phyloP scores from a whole-genome alignment of 2,888 invertebrate genomes.

The Lymantria dispar region DNA sequence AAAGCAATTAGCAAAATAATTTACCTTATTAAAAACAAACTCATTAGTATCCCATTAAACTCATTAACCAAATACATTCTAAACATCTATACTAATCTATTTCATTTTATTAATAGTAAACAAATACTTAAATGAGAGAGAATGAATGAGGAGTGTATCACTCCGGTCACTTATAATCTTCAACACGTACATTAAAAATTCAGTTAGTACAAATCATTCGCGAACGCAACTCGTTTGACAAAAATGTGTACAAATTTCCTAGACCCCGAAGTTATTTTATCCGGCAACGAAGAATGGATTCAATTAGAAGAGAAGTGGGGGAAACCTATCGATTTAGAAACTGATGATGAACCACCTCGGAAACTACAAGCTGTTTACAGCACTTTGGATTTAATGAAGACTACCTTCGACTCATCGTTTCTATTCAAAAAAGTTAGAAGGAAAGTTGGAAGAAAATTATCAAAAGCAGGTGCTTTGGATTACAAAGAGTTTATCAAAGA shows the following conservation, averaged over 20 bases:
- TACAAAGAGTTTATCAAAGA: slow-evolving; percentile 63
- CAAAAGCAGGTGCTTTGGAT: slow-evolving; percentile 49
- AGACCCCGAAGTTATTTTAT: slow-evolving; percentile 59
- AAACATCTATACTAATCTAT: background rate
- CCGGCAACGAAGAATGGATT: slow-evolving; percentile 65
- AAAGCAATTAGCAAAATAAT: background rate
- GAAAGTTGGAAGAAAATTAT: slow-evolving; percentile 49
- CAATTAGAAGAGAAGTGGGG: slow-evolving; percentile 68
- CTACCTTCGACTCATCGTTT: slow-evolving; percentile 69
- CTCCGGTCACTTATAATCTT: slow-evolving; percentile 19
- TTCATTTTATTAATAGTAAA: background rate
- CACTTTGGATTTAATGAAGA: slow-evolving; percentile 53
- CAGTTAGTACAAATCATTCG: slow-evolving; percentile 15
- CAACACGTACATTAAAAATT: slow-evolving; percentile 1
- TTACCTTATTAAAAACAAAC: background rate
- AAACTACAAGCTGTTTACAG: slow-evolving; percentile 52
- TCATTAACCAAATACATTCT: background rate
- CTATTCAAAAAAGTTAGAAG: slow-evolving; percentile 56
- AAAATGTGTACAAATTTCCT: slow-evolving; percentile 39
- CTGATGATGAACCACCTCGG: slow-evolving; percentile 50
- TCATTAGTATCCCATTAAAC: background rate
- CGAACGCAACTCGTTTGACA: slow-evolving; percentile 10
- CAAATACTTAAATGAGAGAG: slow-evolving; percentile 18
- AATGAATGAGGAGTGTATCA: slow-evolving; percentile 20
- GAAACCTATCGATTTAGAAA: slow-evolving; percentile 64